Evolutionary conservation across 2,797 vertebrate genomes (phyloP), one percentile per base, ranked within the genome.

Genomic region (Oryzias sinensis): DNA sequence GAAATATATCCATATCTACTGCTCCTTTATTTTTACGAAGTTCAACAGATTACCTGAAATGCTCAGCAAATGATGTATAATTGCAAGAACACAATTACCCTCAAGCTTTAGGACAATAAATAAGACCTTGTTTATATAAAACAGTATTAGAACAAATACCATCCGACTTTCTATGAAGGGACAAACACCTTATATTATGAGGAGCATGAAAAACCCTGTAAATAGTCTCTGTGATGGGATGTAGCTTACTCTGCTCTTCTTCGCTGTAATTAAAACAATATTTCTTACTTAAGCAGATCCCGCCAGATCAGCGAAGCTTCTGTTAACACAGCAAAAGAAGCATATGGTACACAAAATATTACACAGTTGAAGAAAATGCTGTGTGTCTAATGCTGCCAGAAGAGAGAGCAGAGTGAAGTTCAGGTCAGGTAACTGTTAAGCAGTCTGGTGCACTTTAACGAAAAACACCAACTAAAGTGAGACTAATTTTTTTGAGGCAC

Each of bases 321-420:
- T 65, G 56, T 71, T 56, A 69, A 58, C 40, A n/a, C 45, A 61
- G 65, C 57, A 63, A 7, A 63, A 51, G 47, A 52, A 63, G 71
- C 53, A 66, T 14, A 52, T 8, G 1, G n/a, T n/a, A 27, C 13
- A 53, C 29, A 50, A 57, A 42, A 48, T 43, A 60, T 48, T 40
- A 29, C 43, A 47, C 1, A 13, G 42, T 53, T 62, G 5, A 61
- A 49, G 17, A 17, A 60, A 27, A 17, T 48, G 16, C 51, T 55
- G 42, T 42, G 69, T 69, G 44, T 56, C 13, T 66, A 40, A 40
- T 22, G 48, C 42, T 58, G 17, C 45, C 55, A 65, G 56, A 42
- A 59, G 22, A 29, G 22, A 58, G 47, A 41, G 22, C 48, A 42
- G 18, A 14, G 14, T 8, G 41, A n/a, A 51, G 45, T 64, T 53